Conservation (phyloP, 2,113 vertebrate genomes). For the Elgaria multicarinata region DNA sequence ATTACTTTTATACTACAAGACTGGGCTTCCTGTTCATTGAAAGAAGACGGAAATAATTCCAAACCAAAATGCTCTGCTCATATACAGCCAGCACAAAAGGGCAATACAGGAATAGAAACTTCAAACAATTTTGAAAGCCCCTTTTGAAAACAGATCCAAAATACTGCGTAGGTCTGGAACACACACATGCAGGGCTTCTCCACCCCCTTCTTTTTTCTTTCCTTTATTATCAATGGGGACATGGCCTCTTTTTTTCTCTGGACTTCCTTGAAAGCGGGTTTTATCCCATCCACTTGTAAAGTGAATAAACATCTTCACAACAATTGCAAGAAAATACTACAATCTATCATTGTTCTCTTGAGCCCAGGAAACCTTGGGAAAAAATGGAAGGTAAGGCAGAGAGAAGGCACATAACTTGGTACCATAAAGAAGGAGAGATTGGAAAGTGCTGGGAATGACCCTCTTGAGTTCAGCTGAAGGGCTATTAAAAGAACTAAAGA, state of each 20-base stretch:
- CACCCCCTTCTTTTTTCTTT: background rate
- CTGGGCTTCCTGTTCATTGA: slow-evolving; percentile 12
- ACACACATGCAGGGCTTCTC: fast-evolving
- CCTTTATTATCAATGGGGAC: background rate
- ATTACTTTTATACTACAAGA: background rate
- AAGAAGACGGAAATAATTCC: slow-evolving; percentile 2
- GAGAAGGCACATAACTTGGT: slow-evolving; percentile 6
- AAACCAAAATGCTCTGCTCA: background rate
- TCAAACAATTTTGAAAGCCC: background rate
- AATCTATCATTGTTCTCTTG: background rate
- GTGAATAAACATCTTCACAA: slow-evolving; percentile 16
- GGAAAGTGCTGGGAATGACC: background rate
- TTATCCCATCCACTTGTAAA: slow-evolving; percentile 18
- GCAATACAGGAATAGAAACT: background rate
- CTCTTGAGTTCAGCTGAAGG: background rate
- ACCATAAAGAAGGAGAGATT: slow-evolving; percentile 7
- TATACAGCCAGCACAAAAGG: background rate
- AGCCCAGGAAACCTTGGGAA: background rate
- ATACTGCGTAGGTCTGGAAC: background rate
- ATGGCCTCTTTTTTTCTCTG: fast-evolving
- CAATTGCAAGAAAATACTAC: slow-evolving; percentile 34
- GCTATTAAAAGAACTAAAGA: background rate
- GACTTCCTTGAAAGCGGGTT: background rate
- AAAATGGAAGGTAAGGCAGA: slow-evolving; percentile 55
- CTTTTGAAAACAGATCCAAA: background rate